Percentiles rank a stretch among this genome's conserved stretches.
phyloP scores from a whole-genome alignment of 2,113 vertebrate species.

The Phyllostomus discolor region DNA sequence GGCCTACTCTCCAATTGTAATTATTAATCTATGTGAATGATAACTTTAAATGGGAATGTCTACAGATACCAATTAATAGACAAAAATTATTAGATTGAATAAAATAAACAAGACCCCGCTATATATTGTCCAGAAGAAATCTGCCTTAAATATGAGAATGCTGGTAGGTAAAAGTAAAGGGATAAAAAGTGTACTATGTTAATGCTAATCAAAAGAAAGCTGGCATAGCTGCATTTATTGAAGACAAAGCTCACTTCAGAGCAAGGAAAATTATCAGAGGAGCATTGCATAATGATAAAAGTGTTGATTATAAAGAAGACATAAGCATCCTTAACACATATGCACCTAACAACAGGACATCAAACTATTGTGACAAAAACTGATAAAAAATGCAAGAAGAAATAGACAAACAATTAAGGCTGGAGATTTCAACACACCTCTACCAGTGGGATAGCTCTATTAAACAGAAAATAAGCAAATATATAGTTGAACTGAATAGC shows the following conservation, averaged over 20 bases:
- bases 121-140: neutral
- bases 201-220: neutral
- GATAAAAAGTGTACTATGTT: neutral
- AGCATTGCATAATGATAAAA: neutral
- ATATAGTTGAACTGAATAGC: neutral
- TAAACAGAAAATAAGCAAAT: neutral
- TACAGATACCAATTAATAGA: neutral
- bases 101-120: neutral
- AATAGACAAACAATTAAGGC: neutral
- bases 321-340: neutral
- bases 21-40: neutral
- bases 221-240: neutral
- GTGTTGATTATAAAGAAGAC: neutral
- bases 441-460: neutral
- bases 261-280: neutral
- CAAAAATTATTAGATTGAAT: neutral
- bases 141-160: neutral
- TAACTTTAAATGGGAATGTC: neutral
- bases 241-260: neutral
- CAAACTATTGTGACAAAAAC: neutral
- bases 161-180: neutral
- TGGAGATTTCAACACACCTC: neutral
- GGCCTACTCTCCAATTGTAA: neutral
- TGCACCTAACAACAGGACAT: neutral
- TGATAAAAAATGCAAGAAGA: neutral